Evolutionary conservation across 2,888 invertebrate genomes (phyloP).

Genomic region (Diploptera punctata): DNA sequence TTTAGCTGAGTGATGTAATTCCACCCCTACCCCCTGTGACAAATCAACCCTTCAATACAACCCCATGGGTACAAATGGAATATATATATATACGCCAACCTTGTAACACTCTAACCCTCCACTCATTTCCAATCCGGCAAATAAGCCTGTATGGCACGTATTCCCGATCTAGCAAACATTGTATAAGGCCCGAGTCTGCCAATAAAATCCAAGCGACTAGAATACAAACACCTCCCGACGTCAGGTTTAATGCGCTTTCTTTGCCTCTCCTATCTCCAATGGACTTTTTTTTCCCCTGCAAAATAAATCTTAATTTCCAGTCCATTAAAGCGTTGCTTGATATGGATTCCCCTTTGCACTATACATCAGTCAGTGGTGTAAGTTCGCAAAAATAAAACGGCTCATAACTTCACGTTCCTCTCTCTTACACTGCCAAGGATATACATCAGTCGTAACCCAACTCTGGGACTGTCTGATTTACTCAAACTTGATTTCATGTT

Average conservation of each 20-base stretch:
- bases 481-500: too few relatives aligned
- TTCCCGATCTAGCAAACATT: slow-evolving; percentile 29
- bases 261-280: background rate
- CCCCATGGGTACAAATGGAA: slow-evolving; percentile 22
- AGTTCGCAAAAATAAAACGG: background rate
- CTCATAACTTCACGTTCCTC: background rate
- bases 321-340: slow-evolving; percentile 40
- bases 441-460: too few relatives aligned
- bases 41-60: slow-evolving; percentile 30
- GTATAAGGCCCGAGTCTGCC: background rate
- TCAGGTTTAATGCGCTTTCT: slow-evolving; percentile 19
- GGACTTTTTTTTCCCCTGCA: background rate
- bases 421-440: too few relatives aligned
- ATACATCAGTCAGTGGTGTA: background rate
- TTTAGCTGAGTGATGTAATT: slow-evolving; percentile 35
- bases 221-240: slow-evolving; percentile 27
- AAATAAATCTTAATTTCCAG: slow-evolving; percentile 41
- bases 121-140: slow-evolving; percentile 21
- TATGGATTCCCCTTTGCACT: slow-evolving; percentile 29
- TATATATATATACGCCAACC: background rate
- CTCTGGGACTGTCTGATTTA: too few relatives aligned
- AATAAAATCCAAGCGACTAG: slow-evolving; percentile 1
- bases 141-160: slow-evolving; percentile 34
- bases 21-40: slow-evolving; percentile 8
- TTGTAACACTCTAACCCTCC: background rate